Percentiles rank a stretch among this genome's conserved stretches.
These are phyloP conservation scores for Micromys minutus DNA, from an alignment of 2,113 vertebrate genomes.

Conservation along the genomic window DNA sequence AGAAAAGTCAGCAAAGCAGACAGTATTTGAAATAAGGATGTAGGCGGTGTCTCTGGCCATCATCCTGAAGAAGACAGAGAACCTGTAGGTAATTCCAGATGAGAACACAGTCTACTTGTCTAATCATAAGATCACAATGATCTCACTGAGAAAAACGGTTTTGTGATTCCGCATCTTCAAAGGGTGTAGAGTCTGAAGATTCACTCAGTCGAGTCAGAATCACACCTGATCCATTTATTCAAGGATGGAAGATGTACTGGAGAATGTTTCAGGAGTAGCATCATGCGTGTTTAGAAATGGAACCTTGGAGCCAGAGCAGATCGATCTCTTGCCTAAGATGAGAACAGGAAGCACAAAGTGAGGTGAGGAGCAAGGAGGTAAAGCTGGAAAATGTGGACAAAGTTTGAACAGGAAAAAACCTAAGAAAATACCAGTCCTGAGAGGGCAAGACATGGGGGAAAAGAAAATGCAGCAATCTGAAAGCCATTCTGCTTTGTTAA, in stretches of 20 bases:
- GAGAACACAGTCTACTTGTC: neutral
- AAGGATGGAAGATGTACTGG: neutral
- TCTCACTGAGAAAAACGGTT: neutral
- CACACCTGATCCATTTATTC: neutral
- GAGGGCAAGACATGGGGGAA: neutral
- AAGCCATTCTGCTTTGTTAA: neutral
- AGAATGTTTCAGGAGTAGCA: neutral
- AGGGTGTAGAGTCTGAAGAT: neutral
- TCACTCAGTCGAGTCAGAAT: neutral
- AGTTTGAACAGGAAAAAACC: neutral
- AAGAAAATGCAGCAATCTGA: neutral
- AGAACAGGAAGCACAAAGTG: neutral
- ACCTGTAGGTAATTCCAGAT: neutral
- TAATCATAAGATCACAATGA: neutral
- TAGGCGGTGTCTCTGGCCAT: neutral
- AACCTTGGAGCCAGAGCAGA: neutral
- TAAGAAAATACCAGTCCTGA: neutral
- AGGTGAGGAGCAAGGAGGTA: neutral
- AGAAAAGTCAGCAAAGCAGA: neutral
- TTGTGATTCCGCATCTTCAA: neutral
- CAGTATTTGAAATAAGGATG: constrained; percentile 16
- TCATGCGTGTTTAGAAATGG: neutral
- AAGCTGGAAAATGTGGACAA: neutral
- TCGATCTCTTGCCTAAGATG: neutral
- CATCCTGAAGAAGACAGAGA: neutral